Evolutionary conservation across 2,888 invertebrate species (phyloP), one percentile per base, ranked within the genome.

Genomic region (Cynaeus angustus): DNA sequence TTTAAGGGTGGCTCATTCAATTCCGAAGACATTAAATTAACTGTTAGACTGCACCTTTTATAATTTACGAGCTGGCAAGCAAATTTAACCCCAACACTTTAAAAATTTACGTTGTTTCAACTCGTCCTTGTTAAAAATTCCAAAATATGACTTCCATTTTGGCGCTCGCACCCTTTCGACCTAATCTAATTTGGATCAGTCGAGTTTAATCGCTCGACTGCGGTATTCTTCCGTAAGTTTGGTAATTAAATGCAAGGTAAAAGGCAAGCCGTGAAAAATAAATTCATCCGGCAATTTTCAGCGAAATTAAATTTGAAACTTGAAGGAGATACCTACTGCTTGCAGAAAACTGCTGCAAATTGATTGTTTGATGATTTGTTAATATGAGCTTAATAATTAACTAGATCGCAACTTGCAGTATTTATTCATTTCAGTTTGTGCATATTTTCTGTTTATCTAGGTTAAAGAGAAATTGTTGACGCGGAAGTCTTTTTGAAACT

Each of bases 121-220:
- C 2, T 37, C n/a, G 21, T 46, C 8, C n/a, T 8, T 16, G 46
- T 46, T 21, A n/a, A 50, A 50, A 50, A 50, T 28, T 21, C 10
- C 28, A 28, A 50, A 28, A 28, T 50, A 28, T 50, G 48, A 9
- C 12, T 10, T n/a, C 12, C 12, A 10, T 50, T 50, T 26, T 26
- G 10, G 21, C 21, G 1, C 6, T 8, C 21, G 14, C 7, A 50
- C 48, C 28, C 41, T 38, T 30, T 55, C 14, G 10, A n/a, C 43
- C 56, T 56, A 56, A 56, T 56, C 56, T 41, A 56, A 56, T 56
- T 56, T 26, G 26, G 56, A 56, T 56, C 43, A 41, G 56, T 56
- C 26, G 43, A 56, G 43, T 26, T 56, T 56, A 56, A 56, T 38
- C 56, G 37, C 43, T 41, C 56, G 56, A n/a, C 37, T 21, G 56